Conservation (phyloP, 2,797 vertebrate genomes). For the Darevskia mixta region DNA sequence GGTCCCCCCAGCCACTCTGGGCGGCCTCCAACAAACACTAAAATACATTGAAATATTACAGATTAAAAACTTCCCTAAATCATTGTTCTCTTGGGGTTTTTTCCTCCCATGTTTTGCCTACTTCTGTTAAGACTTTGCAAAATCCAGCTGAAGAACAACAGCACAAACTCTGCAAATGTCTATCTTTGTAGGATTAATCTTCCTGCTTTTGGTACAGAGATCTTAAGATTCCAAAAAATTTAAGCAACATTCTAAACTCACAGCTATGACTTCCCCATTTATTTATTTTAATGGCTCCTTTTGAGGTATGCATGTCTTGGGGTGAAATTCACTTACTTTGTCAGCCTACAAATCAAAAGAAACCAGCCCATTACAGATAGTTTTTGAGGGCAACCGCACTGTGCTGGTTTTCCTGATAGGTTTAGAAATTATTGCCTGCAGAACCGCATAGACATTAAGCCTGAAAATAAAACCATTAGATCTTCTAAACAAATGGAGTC, state of each 20-base stretch:
- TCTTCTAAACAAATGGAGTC: constrained; percentile 72
- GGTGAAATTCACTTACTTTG: constrained; percentile 60
- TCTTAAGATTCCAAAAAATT: constrained; percentile 49
- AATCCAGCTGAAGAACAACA: neutral
- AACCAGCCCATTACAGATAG: constrained; percentile 69
- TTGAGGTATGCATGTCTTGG: constrained; percentile 60
- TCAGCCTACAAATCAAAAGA: constrained; percentile 78
- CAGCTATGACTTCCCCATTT: constrained; percentile 67
- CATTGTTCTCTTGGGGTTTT: neutral
- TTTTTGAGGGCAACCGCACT: constrained; percentile 62
- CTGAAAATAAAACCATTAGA: constrained; percentile 77
- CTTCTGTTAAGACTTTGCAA: neutral
- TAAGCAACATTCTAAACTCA: constrained; percentile 64
- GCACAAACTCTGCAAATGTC: neutral
- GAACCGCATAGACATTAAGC: constrained; percentile 71
- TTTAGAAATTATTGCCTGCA: constrained; percentile 75
- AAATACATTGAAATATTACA: too few relatives aligned
- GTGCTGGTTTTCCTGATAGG: constrained; percentile 65
- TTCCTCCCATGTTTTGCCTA: neutral
- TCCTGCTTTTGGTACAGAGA: constrained; percentile 25
- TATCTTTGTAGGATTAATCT: too few relatives aligned
- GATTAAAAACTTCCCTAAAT: too few relatives aligned
- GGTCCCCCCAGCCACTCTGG: too few relatives aligned
- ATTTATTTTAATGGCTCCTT: constrained; percentile 65
- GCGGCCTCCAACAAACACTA: too few relatives aligned